These are phyloP conservation scores for Decapterus maruadsi DNA, from an alignment of 2,797 vertebrate species.

Conservation along the genomic window DNA sequence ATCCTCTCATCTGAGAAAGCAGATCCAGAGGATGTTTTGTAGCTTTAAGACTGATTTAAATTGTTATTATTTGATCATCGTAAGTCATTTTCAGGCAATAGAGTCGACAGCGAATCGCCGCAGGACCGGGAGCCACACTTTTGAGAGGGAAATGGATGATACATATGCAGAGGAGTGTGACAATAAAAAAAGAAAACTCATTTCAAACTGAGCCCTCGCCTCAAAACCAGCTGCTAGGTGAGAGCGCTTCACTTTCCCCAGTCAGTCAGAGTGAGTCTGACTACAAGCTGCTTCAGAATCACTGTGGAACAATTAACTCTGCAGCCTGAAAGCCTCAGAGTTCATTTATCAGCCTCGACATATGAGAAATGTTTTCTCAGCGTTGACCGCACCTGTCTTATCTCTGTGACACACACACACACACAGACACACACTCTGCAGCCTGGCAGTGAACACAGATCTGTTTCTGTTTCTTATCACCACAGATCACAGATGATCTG, in stretches of 20 bases:
- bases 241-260: neutral
- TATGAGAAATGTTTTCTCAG: neutral
- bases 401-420: neutral
- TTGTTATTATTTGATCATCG: neutral
- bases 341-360: neutral
- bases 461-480: conserved; percentile 14
- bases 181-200: neutral
- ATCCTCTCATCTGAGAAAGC: neutral
- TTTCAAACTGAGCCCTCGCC: too few relatives aligned
- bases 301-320: neutral
- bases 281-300: neutral
- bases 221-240: neutral
- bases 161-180: too few relatives aligned
- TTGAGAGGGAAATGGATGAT: too few relatives aligned
- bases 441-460: conserved; percentile 12
- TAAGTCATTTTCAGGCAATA: neutral
- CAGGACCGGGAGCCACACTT: neutral
- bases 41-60: neutral
- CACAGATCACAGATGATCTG: conserved; percentile 12
- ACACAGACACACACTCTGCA: neutral
- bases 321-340: neutral
- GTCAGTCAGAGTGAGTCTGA: neutral
- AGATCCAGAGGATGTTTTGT: neutral
- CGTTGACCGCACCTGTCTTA: conserved; percentile 27
- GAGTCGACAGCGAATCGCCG: neutral